Base-by-base conservation (phyloP, 2,888 invertebrate genomes). In the Ceramica pisi region DNA sequence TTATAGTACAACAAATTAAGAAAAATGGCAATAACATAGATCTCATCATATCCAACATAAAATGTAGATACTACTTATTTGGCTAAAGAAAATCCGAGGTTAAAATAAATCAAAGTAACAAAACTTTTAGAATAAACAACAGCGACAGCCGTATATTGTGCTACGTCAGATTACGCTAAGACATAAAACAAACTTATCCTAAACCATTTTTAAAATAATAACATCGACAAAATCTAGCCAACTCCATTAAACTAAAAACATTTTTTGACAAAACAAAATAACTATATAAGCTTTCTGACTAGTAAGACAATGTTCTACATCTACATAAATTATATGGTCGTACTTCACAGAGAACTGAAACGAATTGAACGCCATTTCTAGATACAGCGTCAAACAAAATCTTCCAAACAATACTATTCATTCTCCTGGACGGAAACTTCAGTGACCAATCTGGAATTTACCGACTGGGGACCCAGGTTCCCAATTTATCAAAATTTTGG, bases 221-320 rank as follows among this genome's bases (percentile, higher is more conserved):
- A 62, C 16, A 6, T 50, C 35, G 10, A 26, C 38, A 41, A 38
- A 53, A 38, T 2, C 31, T 55, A 64, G 23, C 63, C 14, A 66
- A 66, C 21, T 60, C 19, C 60, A 66, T 66, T 46, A 21, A 21
- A 21, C 31, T 59, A 9, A 59, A 26, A 65, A 59, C 21, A 35
- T 56, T n/a, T 57, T 38, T 56, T 12, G 14, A 38, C 38, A 38
- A 38, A 38, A 21, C 38, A 38, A 23, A 46, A 57, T 57, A 23
- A 46, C 41, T 57, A 64, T 21, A 19, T 35, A 46, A 46, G 21
- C 31, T 46, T 8, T 9, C 23, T 46, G 16, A 16, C 21, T 59
- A 19, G 10, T 16, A 56, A 41, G 31, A 21, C n/a, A 41, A 10
- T 12, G 16, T 44, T 16, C 8, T 46, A 46, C 8, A 41, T 16